Percentiles rank a stretch among this genome's conserved stretches.
Conservation (phyloP, 2,797 vertebrate species). For the Oryzias dopingdopingensis region DNA sequence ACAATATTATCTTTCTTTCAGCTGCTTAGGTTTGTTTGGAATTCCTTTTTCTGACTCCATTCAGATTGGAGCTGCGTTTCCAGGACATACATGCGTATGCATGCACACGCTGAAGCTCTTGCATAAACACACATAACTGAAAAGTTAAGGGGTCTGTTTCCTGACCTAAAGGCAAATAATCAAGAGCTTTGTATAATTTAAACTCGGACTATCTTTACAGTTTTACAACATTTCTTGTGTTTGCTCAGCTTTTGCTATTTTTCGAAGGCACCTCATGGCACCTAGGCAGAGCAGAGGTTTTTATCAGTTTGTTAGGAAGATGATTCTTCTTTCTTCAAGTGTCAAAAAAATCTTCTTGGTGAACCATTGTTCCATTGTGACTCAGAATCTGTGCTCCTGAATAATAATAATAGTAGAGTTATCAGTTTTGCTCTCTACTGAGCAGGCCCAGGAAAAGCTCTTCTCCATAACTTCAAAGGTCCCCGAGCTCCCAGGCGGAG, state of each 20-base stretch:
- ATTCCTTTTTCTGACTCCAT: slow-evolving; percentile 51
- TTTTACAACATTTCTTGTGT: slow-evolving; percentile 47
- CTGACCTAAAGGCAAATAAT: slow-evolving; percentile 66
- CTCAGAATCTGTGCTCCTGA: slow-evolving; percentile 61
- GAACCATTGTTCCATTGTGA: slow-evolving; percentile 48
- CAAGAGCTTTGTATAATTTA: slow-evolving; percentile 51
- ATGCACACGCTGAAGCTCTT: slow-evolving; percentile 70
- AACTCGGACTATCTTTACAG: slow-evolving; percentile 58
- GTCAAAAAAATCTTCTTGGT: slow-evolving; percentile 45
- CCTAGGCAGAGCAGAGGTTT: slow-evolving; percentile 62
- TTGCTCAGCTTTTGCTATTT: slow-evolving; percentile 58
- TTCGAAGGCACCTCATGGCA: slow-evolving; percentile 73
- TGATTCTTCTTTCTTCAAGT: slow-evolving; percentile 43
- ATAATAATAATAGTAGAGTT: slow-evolving; percentile 61
- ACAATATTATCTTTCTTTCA: slow-evolving; percentile 51
- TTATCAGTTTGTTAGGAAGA: slow-evolving; percentile 31
- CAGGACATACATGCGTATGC: slow-evolving; percentile 65
- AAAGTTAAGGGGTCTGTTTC: slow-evolving; percentile 53
- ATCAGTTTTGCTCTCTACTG: slow-evolving; percentile 56
- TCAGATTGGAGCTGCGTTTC: slow-evolving; percentile 61
- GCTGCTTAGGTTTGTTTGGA: slow-evolving; percentile 57
- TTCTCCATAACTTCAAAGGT: slow-evolving; percentile 56
- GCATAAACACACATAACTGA: slow-evolving; percentile 63
- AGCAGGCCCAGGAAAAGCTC: slow-evolving; percentile 59
- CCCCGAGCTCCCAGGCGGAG: slow-evolving; percentile 61